Evolutionary conservation across 2,797 vertebrate species (phyloP).

Genomic region (Tympanoctomys barrerae): DNA sequence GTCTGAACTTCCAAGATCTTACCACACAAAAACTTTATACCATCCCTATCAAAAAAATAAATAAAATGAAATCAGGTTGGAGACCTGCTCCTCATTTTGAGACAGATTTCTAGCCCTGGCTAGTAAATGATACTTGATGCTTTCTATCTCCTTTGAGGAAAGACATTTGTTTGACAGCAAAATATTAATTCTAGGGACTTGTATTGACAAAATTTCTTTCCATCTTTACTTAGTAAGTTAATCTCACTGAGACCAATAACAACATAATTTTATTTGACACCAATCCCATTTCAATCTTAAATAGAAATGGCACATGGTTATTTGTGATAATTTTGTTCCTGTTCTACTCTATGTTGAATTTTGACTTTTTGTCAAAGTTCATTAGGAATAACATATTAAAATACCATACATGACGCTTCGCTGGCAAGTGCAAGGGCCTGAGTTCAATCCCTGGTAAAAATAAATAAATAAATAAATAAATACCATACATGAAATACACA

Average conservation of each 20-base stretch:
- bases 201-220: constrained; percentile 59
- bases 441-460: too few relatives aligned
- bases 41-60: background rate
- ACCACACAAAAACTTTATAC: background rate
- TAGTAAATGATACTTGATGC: background rate
- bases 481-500: background rate
- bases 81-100: background rate
- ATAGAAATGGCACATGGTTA: background rate
- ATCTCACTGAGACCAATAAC: constrained; percentile 37
- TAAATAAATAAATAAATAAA: too few relatives aligned
- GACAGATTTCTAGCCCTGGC: background rate
- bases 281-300: constrained; percentile 11
- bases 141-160: background rate
- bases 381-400: background rate
- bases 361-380: constrained; percentile 52
- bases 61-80: background rate
- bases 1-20: constrained; percentile 19
- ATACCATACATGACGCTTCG: background rate
- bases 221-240: constrained; percentile 67
- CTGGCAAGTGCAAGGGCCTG: too few relatives aligned
- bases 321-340: constrained; percentile 52
- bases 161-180: constrained; percentile 57
- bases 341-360: constrained; percentile 6
- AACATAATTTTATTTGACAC: background rate
- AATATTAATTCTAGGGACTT: constrained; percentile 60